Percentiles rank a stretch among this genome's conserved stretches.
Evolutionary conservation across 2,113 vertebrate genomes (phyloP).

Genomic region (Bombycilla garrulus): DNA sequence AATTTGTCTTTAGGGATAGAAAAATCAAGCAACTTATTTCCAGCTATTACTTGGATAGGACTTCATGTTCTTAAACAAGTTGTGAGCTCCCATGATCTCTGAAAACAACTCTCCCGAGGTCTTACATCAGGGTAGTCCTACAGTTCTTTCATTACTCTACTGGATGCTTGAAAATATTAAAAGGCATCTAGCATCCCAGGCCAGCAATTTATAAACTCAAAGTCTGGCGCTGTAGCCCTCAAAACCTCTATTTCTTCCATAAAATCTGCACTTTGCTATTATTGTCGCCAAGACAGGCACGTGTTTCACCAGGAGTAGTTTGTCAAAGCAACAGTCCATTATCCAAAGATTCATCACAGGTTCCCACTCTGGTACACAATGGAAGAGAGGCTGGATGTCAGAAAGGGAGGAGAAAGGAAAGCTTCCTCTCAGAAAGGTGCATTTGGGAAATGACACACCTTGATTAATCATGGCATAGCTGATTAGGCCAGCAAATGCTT

Average conservation of each 20-base stretch:
- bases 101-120: constrained; percentile 51
- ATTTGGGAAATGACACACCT: neutral
- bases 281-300: constrained; percentile 1
- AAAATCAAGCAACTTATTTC: constrained; percentile 65
- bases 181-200: constrained; percentile 62
- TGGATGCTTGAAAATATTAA: constrained; percentile 68
- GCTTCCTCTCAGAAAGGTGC: neutral
- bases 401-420: neutral
- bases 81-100: constrained; percentile 45
- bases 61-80: constrained; percentile 63
- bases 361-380: neutral
- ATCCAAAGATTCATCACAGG: constrained; percentile 38
- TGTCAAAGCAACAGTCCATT: constrained; percentile 46
- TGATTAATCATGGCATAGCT: neutral
- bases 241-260: constrained; percentile 52
- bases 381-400: neutral
- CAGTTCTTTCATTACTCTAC: constrained; percentile 61
- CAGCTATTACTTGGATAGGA: constrained; percentile 53
- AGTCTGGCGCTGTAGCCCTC: neutral
- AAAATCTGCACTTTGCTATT: neutral
- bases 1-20: constrained; percentile 61
- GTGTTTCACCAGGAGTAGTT: constrained; percentile 29
- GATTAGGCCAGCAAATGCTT: neutral
- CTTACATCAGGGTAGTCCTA: constrained; percentile 47
- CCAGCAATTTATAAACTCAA: constrained; percentile 52